These are phyloP conservation scores for Cinclus cinclus DNA, from an alignment of 2,113 vertebrate species.

Conservation along the genomic window DNA sequence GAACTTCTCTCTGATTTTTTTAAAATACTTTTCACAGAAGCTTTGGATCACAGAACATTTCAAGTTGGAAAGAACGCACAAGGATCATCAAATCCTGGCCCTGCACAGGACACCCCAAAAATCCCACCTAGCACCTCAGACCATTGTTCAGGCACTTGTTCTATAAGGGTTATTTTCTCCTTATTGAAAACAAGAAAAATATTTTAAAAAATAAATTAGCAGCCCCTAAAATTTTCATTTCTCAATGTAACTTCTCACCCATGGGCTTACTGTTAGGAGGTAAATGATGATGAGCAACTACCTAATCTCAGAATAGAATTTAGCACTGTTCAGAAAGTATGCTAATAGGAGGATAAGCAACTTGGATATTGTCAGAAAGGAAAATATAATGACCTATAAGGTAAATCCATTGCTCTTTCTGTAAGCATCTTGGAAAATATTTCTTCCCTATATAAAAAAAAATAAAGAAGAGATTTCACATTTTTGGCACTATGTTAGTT, in stretches of 20 bases:
- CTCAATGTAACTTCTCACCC: not conserved
- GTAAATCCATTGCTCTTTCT: not conserved
- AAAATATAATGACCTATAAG: not conserved
- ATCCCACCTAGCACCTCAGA: not conserved
- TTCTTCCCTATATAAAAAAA: not conserved
- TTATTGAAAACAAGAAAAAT: not conserved
- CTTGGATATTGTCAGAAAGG: not conserved
- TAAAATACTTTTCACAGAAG: not conserved
- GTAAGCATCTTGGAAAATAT: not conserved
- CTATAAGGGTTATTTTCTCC: not conserved
- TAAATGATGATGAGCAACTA: not conserved
- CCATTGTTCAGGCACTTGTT: not conserved
- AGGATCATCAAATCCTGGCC: not conserved
- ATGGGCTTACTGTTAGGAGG: not conserved
- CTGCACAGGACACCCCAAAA: not conserved
- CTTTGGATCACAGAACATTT: fast-evolving
- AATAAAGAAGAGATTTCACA: not conserved
- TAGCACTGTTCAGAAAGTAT: not conserved
- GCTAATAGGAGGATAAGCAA: not conserved
- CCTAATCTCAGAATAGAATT: not conserved
- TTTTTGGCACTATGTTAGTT: not conserved
- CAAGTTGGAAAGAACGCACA: fast-evolving
- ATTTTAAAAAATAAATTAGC: not conserved
- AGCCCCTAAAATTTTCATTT: not conserved
- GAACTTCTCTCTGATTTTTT: not conserved